These are phyloP conservation scores for Daboia siamensis DNA, from an alignment of 2,113 vertebrate species.

Conservation along the genomic window DNA sequence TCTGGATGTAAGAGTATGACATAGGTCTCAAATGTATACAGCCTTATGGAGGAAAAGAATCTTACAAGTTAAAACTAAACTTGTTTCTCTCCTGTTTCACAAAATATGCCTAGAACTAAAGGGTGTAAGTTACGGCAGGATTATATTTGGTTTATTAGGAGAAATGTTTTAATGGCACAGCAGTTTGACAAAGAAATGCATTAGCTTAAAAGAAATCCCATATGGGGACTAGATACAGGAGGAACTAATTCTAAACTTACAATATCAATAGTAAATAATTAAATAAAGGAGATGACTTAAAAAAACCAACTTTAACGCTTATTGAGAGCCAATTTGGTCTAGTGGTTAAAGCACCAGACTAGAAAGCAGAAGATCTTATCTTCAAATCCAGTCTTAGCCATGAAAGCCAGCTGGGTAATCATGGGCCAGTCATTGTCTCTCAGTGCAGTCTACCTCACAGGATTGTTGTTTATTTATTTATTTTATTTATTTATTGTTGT, in stretches of 20 bases:
- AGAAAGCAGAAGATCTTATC: not conserved
- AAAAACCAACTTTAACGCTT: not conserved
- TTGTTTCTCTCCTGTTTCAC: not conserved
- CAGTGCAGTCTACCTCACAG: not conserved
- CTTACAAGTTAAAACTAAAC: not conserved
- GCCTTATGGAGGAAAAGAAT: not conserved
- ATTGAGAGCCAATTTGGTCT: not conserved
- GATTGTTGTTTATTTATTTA: no score
- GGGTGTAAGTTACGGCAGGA: not conserved
- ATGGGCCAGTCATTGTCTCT: not conserved
- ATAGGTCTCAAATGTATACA: not conserved
- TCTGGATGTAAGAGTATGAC: not conserved
- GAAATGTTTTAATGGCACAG: not conserved
- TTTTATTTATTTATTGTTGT: no score
- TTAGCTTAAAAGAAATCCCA: not conserved
- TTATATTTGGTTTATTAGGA: not conserved
- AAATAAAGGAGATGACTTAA: not conserved
- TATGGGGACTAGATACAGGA: not conserved
- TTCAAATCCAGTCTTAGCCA: not conserved
- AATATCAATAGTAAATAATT: not conserved
- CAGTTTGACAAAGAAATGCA: not conserved
- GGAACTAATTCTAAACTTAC: not conserved
- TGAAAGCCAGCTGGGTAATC: not conserved
- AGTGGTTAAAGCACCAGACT: not conserved
- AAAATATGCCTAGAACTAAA: not conserved